A percentile compares a stretch with the other conserved stretches of the same genome.
phyloP scores from a whole-genome alignment of 2,113 vertebrate genomes.

The Anser cygnoides region DNA sequence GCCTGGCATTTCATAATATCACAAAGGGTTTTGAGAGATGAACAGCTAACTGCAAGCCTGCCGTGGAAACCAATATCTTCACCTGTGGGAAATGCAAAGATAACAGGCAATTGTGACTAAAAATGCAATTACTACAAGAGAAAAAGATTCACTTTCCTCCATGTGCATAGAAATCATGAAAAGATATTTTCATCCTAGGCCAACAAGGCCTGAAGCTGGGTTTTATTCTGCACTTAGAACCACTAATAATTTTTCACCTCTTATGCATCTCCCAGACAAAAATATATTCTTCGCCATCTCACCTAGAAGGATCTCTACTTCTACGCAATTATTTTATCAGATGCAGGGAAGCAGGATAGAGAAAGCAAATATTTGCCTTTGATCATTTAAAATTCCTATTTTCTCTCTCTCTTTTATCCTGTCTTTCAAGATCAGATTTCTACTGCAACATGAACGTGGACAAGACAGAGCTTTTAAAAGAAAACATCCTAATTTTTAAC shows the following conservation, averaged over 20 bases:
- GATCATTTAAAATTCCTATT: neutral
- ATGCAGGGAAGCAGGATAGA: neutral
- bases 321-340: neutral
- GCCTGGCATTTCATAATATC: conserved; percentile 39
- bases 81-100: conserved; percentile 59
- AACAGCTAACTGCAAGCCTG: conserved; percentile 51
- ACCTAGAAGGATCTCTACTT: neutral
- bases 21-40: conserved; percentile 47
- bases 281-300: neutral
- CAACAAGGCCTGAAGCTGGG: conserved; percentile 17
- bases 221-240: conserved; percentile 18
- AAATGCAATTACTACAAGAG: conserved; percentile 64
- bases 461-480: neutral
- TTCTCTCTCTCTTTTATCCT: neutral
- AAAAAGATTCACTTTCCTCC: conserved; percentile 45
- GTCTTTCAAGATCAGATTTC: neutral
- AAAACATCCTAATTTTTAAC: neutral
- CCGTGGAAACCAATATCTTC: conserved; percentile 48
- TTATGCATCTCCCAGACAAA: neutral
- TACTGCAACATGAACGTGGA: neutral
- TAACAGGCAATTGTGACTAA: conserved; percentile 60
- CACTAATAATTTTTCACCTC: conserved; percentile 6
- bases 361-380: conserved; percentile 17
- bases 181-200: conserved; percentile 29
- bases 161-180: conserved; percentile 17